Conservation (phyloP, 2,797 vertebrate species). For the Champsocephalus esox region DNA sequence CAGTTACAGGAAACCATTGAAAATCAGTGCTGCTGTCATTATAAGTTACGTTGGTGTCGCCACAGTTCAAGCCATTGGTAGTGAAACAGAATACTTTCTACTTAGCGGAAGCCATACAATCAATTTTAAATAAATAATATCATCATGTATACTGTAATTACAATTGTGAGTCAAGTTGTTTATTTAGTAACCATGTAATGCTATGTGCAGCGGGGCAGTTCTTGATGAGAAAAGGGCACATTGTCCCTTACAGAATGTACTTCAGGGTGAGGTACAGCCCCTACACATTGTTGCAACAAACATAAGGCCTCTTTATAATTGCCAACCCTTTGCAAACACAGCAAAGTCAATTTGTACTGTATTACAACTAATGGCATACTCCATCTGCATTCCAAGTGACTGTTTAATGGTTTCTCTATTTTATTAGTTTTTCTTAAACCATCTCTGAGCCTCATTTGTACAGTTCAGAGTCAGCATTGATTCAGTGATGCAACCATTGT, state of each 20-base stretch:
- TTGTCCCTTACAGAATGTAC: neutral
- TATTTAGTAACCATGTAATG: too few species aligned
- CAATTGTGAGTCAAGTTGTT: too few species aligned
- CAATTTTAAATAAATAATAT: too few species aligned
- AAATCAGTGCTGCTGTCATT: too few species aligned
- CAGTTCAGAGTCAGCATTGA: constrained; percentile 54
- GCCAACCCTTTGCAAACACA: constrained; percentile 24
- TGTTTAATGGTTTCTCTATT: constrained; percentile 43
- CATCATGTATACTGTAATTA: too few species aligned
- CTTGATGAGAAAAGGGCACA: too few species aligned
- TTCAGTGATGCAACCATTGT: constrained; percentile 53
- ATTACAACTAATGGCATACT: constrained; percentile 11
- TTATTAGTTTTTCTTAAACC: constrained; percentile 53
- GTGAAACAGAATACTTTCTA: too few species aligned
- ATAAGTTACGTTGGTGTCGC: too few species aligned
- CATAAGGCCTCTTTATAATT: constrained; percentile 9
- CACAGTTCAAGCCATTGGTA: too few species aligned
- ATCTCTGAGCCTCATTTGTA: constrained; percentile 53
- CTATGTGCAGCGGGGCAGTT: too few species aligned
- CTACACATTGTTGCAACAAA: neutral
- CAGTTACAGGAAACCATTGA: too few species aligned
- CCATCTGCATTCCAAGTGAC: constrained; percentile 28
- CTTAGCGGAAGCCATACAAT: too few species aligned
- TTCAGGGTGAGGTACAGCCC: neutral
- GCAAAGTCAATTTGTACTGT: constrained; percentile 14